A percentile compares a stretch with the other conserved stretches of the same genome.
Conservation (phyloP, 2,888 invertebrate genomes). For the Thymelicus lineola region DNA sequence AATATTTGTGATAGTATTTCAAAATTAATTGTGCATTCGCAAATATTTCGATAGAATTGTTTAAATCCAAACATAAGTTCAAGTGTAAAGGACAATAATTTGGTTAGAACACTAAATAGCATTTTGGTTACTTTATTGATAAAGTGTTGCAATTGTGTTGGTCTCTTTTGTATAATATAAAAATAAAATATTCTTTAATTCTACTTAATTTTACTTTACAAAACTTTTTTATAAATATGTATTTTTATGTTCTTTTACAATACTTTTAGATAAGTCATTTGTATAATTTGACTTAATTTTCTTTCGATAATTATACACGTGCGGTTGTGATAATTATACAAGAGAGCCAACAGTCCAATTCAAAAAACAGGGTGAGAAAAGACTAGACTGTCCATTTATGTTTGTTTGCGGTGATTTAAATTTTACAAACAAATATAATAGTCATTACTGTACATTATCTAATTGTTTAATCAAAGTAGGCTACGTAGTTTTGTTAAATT, state of each 20-base stretch:
- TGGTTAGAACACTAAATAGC: neutral
- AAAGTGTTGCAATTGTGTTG: neutral
- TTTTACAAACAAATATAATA: slow-evolving; percentile 4
- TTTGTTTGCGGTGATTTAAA: slow-evolving; percentile 26
- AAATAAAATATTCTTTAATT: too few relatives aligned
- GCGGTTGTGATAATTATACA: slow-evolving; percentile 13
- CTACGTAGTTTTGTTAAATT: slow-evolving; percentile 22
- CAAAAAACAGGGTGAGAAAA: slow-evolving; percentile 37
- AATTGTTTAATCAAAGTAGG: slow-evolving; percentile 13
- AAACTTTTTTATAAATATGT: neutral
- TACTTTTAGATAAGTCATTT: neutral
- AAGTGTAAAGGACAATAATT: too few relatives aligned
- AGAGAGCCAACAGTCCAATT: slow-evolving; percentile 19
- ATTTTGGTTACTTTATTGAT: slow-evolving; percentile 12
- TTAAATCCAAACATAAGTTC: too few relatives aligned
- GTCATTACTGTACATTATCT: slow-evolving; percentile 11
- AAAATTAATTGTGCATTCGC: too few relatives aligned
- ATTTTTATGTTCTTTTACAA: neutral
- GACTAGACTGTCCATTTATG: slow-evolving; percentile 22
- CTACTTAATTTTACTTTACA: too few relatives aligned
- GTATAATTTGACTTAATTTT: neutral
- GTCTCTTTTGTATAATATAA: slow-evolving; percentile 15
- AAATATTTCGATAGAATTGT: too few relatives aligned
- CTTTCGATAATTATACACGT: neutral
- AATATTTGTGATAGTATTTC: too few relatives aligned